Base-by-base conservation (phyloP, 2,888 invertebrate species). In the Epistrophella euchroma region DNA sequence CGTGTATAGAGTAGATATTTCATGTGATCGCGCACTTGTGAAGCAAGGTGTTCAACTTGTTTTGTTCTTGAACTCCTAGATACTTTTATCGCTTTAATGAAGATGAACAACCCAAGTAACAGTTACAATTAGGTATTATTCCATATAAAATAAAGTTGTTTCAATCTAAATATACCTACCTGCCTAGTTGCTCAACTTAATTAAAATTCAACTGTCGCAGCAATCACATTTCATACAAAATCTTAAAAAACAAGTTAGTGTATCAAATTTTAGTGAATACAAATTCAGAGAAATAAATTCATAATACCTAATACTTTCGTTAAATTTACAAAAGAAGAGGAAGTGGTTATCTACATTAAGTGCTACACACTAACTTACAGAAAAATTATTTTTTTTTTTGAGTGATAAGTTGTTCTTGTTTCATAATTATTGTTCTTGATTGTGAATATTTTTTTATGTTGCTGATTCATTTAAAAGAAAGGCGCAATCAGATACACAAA, bases 291-390 rank as follows among this genome's bases (percentile, higher is more conserved):
- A 50, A 58, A 58, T 43, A 10, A 28, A n/a, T 47, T 17, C 25
- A 43, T 52, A 37, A 64, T n/a, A 28, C 28, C 28, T 28, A 64
- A 25, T 70, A 68, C 62, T 77, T 70, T 74, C 71, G 55, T 64
- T 58, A 11, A 58, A 55, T 70, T 85, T 62, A 60, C 22, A 64
- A 70, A 62, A 70, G 45, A n/a, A 37, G 77, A 81, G 85, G 85
- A 86, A 86, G 85, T 86, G 73, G 77, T 86, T 86, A 81, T 86
- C 81, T 77, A 62, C 70, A 73, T 11, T 50, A 50, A 22, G n/a
- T 50, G 35, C 58, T 77, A 73, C 72, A 85, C 43, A 68, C 75
- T 74, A 70, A 79, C 74, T 70, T 60, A 66, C 25, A 56, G 43
- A 74, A 55, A 52, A 15, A 47, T 77, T 55, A 47, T 50, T 76